A percentile compares a stretch with the other conserved stretches of the same genome.
phyloP scores from a whole-genome alignment of 2,888 invertebrate species.

The Hydrotaea cyrtoneurina region DNA sequence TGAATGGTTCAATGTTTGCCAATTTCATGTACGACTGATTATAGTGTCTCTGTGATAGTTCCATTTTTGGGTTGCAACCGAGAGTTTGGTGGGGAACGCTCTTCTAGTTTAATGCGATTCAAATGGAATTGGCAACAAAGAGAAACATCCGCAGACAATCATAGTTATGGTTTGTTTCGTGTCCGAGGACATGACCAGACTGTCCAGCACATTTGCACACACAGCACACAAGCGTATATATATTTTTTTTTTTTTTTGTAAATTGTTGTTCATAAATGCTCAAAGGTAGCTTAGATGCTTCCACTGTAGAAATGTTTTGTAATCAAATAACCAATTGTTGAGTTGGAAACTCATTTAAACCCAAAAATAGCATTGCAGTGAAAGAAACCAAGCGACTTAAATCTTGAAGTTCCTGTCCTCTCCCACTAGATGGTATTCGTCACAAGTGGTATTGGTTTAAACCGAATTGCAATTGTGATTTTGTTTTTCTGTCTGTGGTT shows the following conservation, averaged over 20 bases:
- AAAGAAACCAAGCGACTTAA: conserved; percentile 4
- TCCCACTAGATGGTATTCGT: not conserved
- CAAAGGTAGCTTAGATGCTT: too few species aligned
- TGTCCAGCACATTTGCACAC: not conserved
- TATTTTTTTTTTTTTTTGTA: conserved; percentile 38
- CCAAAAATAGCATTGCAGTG: not conserved
- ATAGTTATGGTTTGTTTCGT: conserved; percentile 19
- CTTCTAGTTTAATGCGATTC: conserved; percentile 41
- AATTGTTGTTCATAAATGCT: not conserved
- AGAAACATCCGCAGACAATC: conserved; percentile 34
- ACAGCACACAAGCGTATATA: conserved; percentile 39
- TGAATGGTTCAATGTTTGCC: conserved; percentile 35
- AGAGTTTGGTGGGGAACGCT: not conserved
- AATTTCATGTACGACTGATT: conserved; percentile 62
- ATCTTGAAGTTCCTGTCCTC: not conserved
- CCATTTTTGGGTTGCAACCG: conserved; percentile 1
- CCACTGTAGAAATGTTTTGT: not conserved
- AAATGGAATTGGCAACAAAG: conserved; percentile 30
- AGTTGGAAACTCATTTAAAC: not conserved
- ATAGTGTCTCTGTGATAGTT: conserved; percentile 11
- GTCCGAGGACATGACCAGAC: not conserved
- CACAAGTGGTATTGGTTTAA: conserved; percentile 8
- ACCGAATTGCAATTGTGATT: conserved; percentile 58
- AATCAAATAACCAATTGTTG: not conserved
- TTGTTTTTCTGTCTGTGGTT: conserved; percentile 57